Percentiles rank a stretch among this genome's conserved stretches.
phyloP scores from a whole-genome alignment of 2,888 invertebrate genomes.

The Fragum sueziense region DNA sequence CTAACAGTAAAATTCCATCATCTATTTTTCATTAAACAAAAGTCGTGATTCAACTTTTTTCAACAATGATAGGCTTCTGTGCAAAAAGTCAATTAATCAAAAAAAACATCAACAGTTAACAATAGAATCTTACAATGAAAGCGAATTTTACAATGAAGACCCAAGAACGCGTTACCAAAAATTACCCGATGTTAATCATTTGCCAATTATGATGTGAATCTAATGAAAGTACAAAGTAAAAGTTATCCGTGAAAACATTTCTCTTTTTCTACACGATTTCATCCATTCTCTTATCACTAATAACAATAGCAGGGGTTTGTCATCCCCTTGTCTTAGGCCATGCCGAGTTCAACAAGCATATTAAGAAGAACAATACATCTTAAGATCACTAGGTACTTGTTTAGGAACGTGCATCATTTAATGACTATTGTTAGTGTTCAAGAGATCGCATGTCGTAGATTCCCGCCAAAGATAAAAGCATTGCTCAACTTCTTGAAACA shows the following conservation, averaged over 20 bases:
- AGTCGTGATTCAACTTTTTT: no score
- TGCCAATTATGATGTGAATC: conserved; percentile 18
- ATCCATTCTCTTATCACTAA: conserved; percentile 28
- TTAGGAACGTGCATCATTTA: conserved; percentile 12
- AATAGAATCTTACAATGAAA: not conserved
- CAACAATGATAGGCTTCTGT: not conserved
- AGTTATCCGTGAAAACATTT: conserved; percentile 32
- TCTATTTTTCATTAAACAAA: no score
- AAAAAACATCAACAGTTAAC: not conserved
- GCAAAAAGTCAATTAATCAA: not conserved
- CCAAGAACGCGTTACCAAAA: not conserved
- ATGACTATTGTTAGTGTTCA: not conserved
- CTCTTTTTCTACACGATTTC: conserved; percentile 31
- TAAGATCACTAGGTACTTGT: conserved; percentile 18
- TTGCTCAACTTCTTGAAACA: conserved; percentile 19
- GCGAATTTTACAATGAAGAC: not conserved
- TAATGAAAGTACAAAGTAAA: conserved; percentile 3
- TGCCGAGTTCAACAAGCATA: not conserved
- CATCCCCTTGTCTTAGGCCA: conserved; percentile 16
- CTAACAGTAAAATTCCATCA: no score
- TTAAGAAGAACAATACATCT: conserved; percentile 9
- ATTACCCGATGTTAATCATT: conserved; percentile 13
- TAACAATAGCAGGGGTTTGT: not conserved
- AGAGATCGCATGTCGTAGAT: conserved; percentile 39
- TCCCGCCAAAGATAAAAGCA: conserved; percentile 48